Conservation (phyloP, 2,888 invertebrate genomes). For the Gerris lacustris region DNA sequence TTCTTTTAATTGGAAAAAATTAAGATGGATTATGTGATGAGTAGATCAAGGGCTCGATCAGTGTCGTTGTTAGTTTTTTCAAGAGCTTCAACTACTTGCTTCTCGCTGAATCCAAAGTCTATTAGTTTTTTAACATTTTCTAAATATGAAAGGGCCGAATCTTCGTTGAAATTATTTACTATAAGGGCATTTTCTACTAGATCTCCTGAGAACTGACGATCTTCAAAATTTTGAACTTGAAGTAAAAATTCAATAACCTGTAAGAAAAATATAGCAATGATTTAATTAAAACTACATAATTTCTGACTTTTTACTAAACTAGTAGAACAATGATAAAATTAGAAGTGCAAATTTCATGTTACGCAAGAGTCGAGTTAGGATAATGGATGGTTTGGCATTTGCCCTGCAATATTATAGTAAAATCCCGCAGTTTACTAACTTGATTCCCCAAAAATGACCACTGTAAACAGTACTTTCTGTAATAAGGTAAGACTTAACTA, state of each 20-base stretch:
- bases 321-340: no score
- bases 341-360: no score
- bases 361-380: no score
- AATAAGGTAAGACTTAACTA: no score
- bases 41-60: slow-evolving; percentile 71
- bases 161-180: slow-evolving; percentile 37
- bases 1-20: no score
- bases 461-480: no score
- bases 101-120: slow-evolving; percentile 72
- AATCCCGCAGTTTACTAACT: no score
- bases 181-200: slow-evolving; percentile 41
- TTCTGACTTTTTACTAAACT: no score
- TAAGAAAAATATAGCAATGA: slow-evolving; percentile 22
- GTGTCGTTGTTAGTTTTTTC: slow-evolving; percentile 65
- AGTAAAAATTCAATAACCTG: slow-evolving; percentile 74
- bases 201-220: slow-evolving; percentile 38
- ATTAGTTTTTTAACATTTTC: slow-evolving; percentile 54
- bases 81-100: slow-evolving; percentile 58
- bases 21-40: slow-evolving; percentile 50
- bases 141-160: slow-evolving; percentile 38
- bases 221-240: slow-evolving; percentile 44
- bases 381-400: no score
- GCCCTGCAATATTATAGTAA: no score
- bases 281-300: no score
- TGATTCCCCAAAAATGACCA: no score